Base-by-base conservation (phyloP, 2,113 vertebrate species). In the Lutjanus erythropterus region DNA sequence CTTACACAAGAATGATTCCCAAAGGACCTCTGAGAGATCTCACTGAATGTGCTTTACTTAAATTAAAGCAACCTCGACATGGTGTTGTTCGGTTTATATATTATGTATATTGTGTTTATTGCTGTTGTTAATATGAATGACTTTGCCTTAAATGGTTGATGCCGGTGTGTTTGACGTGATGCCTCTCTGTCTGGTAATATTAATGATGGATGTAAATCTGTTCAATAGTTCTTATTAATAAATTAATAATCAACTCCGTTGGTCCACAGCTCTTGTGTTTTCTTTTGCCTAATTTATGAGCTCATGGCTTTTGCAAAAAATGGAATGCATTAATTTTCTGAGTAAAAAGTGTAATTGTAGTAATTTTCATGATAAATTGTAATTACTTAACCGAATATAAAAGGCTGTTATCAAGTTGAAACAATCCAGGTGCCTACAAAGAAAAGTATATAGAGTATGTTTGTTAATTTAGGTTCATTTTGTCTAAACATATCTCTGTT, bases 1-100 rank as follows among this genome's bases (percentile, higher is more conserved):
- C 90, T 89, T 91, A 81, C 84, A 77, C 56, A 86, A 78, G 75
- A 55, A 46, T 50, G 21, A 81, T 88, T 80, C 61, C 80, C 64
- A 87, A 88, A 90, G 59, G 41, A 83, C 52, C 18, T 58, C 27
- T 69, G 58, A 78, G 58, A 80, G 49, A 72, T 80, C 39, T 76
- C 42, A 33, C 66, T 65, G 52, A 64, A 77, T 82, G 79, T 89
- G 75, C 68, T 84, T 80, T 76, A 73, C 18, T 35, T 53, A 75
- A 86, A 81, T 81, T 62, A 67, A 79, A 73, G 12, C 62, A 25
- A 16, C 21, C 56, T 29, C 58, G 11, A 19, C 21, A 82, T 76
- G 41, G 5, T 75, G 59, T 71, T 81, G 58, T 82, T 65, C 42
- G n/a, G 52, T 79, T 73, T 80, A 52, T 81, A 53, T 68, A 47